These are phyloP conservation scores for Galago senegalensis DNA, from an alignment of 2,797 vertebrate genomes.

Conservation along the genomic window DNA sequence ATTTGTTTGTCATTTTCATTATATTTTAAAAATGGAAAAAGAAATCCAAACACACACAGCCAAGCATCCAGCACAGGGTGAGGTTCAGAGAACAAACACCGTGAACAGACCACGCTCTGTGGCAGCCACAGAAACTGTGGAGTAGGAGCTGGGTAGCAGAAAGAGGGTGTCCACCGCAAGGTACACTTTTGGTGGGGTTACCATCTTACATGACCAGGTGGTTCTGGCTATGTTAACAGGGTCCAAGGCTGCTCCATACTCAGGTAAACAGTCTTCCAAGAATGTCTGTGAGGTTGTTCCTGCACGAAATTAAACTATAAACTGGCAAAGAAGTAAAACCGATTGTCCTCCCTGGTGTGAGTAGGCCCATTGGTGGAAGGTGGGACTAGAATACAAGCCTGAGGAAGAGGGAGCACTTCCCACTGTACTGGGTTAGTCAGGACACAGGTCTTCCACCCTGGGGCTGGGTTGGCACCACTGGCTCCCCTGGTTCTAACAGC, in stretches of 20 bases:
- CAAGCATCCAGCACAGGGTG: fast-evolving
- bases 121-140: fast-evolving
- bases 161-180: fast-evolving
- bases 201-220: too few relatives aligned
- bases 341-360: not conserved
- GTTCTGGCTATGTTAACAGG: not conserved
- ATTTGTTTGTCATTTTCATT: not conserved
- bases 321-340: not conserved
- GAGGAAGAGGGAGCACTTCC: not conserved
- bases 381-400: not conserved
- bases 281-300: not conserved
- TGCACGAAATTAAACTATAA: not conserved
- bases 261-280: not conserved
- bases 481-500: too few relatives aligned
- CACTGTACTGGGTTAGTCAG: not conserved
- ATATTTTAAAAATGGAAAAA: not conserved
- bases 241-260: not conserved
- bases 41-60: fast-evolving
- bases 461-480: too few relatives aligned
- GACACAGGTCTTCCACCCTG: fast-evolving
- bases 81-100: not conserved
- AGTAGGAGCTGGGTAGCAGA: fast-evolving
- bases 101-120: fast-evolving
- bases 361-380: not conserved
- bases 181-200: fast-evolving